Evolutionary conservation across 2,113 vertebrate genomes (phyloP).

Genomic region (Cephalopholis sonnerati): DNA sequence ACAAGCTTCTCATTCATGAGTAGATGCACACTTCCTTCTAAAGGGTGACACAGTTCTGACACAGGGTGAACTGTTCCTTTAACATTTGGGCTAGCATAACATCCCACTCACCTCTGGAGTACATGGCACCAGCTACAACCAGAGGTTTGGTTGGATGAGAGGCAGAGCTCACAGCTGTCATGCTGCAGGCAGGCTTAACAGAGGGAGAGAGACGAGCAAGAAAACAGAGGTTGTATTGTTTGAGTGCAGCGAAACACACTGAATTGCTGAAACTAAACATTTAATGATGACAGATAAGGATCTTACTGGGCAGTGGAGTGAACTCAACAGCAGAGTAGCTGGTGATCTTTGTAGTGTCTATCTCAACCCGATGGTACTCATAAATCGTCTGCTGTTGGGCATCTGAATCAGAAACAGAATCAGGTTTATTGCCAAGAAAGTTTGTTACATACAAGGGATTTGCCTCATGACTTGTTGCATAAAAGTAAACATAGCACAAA

Average conservation of each 20-base stretch:
- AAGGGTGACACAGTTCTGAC: too few species aligned
- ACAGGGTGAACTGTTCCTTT: too few species aligned
- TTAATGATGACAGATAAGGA: not conserved
- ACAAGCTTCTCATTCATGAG: too few species aligned
- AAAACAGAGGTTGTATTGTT: not conserved
- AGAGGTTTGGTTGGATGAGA: constrained; percentile 87
- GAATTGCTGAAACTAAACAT: not conserved
- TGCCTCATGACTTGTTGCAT: not conserved
- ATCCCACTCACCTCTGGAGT: constrained; percentile 89
- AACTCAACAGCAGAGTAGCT: constrained; percentile 91
- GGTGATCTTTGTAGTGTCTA: constrained; percentile 88
- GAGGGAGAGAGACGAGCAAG: constrained; percentile 6
- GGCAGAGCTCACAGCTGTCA: constrained; percentile 88
- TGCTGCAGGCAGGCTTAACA: constrained; percentile 91
- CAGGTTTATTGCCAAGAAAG: not conserved
- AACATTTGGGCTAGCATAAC: too few species aligned
- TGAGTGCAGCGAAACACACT: not conserved
- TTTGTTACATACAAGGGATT: not conserved
- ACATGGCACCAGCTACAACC: constrained; percentile 96
- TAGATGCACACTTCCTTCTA: too few species aligned
- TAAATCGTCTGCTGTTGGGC: constrained; percentile 87
- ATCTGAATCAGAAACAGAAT: constrained; percentile 75
- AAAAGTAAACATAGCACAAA: not conserved
- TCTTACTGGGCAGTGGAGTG: constrained; percentile 92
- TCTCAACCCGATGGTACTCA: constrained; percentile 93